A percentile compares a stretch with the other conserved stretches of the same genome.
phyloP scores from a whole-genome alignment of 2,113 vertebrate species.

The Rhinogobius similis region DNA sequence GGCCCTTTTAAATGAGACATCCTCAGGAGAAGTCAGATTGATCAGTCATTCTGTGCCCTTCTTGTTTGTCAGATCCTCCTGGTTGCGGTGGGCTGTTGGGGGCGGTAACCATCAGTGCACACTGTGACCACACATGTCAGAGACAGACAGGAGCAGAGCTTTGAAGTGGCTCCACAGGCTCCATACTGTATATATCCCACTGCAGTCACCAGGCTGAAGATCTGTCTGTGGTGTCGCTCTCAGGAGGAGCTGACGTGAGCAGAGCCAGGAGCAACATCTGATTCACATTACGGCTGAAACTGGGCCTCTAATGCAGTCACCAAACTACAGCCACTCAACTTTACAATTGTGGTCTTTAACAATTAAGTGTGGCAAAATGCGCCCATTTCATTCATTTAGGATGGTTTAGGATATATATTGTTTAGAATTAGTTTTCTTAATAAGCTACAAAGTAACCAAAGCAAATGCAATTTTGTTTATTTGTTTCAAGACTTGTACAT shows the following conservation, averaged over 20 bases:
- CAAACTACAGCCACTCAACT: slow-evolving; percentile 41
- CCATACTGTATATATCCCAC: slow-evolving; percentile 11
- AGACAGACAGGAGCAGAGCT: slow-evolving; percentile 32
- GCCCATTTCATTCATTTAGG: background rate
- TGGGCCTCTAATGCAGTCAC: slow-evolving; percentile 29
- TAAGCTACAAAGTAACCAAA: background rate
- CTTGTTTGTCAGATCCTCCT: slow-evolving; percentile 32
- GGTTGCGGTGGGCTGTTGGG: slow-evolving; percentile 31
- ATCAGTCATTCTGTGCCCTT: background rate
- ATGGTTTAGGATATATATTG: background rate
- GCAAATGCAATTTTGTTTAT: background rate
- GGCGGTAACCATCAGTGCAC: slow-evolving; percentile 36
- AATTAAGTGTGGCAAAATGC: slow-evolving; percentile 15
- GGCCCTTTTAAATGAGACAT: slow-evolving; percentile 8
- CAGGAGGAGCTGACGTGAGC: slow-evolving; percentile 18
- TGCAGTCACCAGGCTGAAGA: slow-evolving; percentile 42
- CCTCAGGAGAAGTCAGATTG: background rate
- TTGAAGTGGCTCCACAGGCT: slow-evolving; percentile 14
- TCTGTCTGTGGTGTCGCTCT: slow-evolving; percentile 47
- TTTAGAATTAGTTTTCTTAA: background rate
- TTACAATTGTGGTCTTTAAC: background rate
- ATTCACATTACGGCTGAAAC: slow-evolving; percentile 49
- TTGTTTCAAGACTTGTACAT: background rate
- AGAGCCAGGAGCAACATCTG: slow-evolving; percentile 50
- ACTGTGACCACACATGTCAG: slow-evolving; percentile 43